A percentile compares a stretch with the other conserved stretches of the same genome.
These are phyloP conservation scores for Eilema caniola DNA, from an alignment of 2,888 invertebrate genomes.

Conservation along the genomic window DNA sequence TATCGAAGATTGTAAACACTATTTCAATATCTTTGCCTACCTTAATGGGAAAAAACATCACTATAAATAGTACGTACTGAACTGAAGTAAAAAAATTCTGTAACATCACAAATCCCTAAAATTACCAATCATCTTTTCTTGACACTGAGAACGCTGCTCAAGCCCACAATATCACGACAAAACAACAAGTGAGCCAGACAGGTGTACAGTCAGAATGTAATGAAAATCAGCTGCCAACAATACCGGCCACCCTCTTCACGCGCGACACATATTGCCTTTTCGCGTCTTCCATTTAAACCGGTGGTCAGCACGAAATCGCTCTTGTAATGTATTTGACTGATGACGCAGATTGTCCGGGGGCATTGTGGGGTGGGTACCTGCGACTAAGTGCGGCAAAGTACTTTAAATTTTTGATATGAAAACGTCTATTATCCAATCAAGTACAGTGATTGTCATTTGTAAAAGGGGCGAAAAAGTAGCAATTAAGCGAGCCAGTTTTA, in stretches of 20 bases:
- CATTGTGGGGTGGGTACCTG: too few species aligned
- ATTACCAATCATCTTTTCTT: too few species aligned
- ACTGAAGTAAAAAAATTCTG: too few species aligned
- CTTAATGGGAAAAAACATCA: too few species aligned
- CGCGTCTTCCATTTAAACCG: slow-evolving; percentile 24
- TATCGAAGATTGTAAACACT: too few species aligned
- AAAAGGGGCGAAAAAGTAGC: too few species aligned
- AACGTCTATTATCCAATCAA: background rate
- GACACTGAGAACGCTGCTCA: slow-evolving; percentile 10
- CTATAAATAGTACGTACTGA: too few species aligned
- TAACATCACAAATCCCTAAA: too few species aligned
- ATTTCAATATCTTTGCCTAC: too few species aligned
- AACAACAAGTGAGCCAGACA: slow-evolving; percentile 44
- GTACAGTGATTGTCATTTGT: too few species aligned
- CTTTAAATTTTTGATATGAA: background rate
- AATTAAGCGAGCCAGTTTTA: too few species aligned
- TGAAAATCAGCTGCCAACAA: slow-evolving; percentile 50
- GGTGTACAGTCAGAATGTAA: slow-evolving; percentile 50
- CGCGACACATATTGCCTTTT: slow-evolving; percentile 49
- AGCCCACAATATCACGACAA: slow-evolving; percentile 31
- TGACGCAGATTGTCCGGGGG: slow-evolving; percentile 10
- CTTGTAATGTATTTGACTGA: slow-evolving; percentile 29
- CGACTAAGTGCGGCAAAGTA: background rate
- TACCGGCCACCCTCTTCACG: slow-evolving; percentile 47
- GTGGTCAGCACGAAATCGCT: slow-evolving; percentile 37